phyloP scores from a whole-genome alignment of 2,797 vertebrate genomes.

The Eutrigla gurnardus region DNA sequence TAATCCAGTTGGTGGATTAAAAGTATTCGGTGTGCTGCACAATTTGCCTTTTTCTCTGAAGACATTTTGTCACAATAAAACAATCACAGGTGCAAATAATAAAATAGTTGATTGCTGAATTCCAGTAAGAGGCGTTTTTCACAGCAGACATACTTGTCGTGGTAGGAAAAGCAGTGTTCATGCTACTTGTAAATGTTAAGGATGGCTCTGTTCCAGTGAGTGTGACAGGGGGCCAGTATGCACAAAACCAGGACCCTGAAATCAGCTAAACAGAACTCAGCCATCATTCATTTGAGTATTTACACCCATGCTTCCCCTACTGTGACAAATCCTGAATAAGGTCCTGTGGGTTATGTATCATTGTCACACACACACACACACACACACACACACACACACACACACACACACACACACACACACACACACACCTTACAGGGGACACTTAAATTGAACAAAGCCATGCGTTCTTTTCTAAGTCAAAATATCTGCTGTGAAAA shows the following conservation, averaged over 20 bases:
- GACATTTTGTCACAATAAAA: background rate
- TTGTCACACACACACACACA: background rate
- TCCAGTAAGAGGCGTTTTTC: background rate
- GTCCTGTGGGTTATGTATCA: background rate
- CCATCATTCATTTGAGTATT: background rate
- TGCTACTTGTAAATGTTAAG: background rate
- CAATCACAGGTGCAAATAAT: background rate
- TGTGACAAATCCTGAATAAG: background rate
- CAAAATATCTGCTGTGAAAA: background rate
- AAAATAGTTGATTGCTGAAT: background rate
- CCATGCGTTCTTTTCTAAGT: background rate
- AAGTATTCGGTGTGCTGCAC: background rate
- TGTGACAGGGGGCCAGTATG: background rate
- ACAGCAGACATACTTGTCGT: slow-evolving; percentile 2
- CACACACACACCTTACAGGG: no score
- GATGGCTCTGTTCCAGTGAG: background rate
- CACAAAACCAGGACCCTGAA: background rate
- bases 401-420: no score
- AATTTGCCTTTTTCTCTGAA: background rate
- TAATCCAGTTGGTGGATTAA: background rate
- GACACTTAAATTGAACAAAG: no score
- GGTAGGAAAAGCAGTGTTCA: background rate
- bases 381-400: no score
- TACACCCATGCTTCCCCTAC: background rate
- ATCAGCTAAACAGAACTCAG: background rate